Conservation (phyloP, 2,888 invertebrate species). For the Tetramorium bicarinatum region DNA sequence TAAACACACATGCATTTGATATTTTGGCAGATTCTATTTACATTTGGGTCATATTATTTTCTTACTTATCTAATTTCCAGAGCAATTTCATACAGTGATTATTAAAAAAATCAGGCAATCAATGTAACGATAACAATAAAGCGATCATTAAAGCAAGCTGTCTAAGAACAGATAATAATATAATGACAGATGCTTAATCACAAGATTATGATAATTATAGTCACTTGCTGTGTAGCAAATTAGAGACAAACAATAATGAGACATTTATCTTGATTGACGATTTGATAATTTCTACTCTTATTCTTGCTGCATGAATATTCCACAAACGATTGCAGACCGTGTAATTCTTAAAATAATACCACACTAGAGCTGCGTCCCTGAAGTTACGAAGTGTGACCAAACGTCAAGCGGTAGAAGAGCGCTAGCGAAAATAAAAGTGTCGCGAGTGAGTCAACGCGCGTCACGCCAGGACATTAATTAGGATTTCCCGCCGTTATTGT, state of each 20-base stretch:
- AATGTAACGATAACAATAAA: not conserved
- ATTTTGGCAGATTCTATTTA: not conserved
- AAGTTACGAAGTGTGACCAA: slow-evolving; percentile 77
- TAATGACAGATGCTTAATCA: not conserved
- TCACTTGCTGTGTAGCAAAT: not conserved
- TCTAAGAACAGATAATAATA: not conserved
- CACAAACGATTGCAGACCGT: not conserved
- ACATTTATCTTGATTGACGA: not conserved
- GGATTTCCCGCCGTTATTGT: slow-evolving; percentile 51
- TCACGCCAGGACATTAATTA: slow-evolving; percentile 49
- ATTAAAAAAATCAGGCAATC: not conserved
- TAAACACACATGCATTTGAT: not conserved
- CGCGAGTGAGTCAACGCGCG: slow-evolving; percentile 73
- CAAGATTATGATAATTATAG: slow-evolving; percentile 7
- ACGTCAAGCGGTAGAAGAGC: slow-evolving; percentile 67
- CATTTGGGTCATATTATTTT: not conserved
- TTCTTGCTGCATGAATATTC: not conserved
- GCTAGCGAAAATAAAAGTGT: slow-evolving; percentile 82
- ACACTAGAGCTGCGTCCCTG: slow-evolving; percentile 74
- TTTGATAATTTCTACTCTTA: slow-evolving; percentile 7
- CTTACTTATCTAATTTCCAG: not conserved
- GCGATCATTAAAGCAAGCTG: not conserved
- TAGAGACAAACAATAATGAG: not conserved
- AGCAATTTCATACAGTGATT: not conserved
- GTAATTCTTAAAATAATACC: not conserved